A percentile compares a stretch with the other conserved stretches of the same genome.
Evolutionary conservation across 1,140 invertebrate genomes (phyloP).

Genomic region (Micrasema longulum): DNA sequence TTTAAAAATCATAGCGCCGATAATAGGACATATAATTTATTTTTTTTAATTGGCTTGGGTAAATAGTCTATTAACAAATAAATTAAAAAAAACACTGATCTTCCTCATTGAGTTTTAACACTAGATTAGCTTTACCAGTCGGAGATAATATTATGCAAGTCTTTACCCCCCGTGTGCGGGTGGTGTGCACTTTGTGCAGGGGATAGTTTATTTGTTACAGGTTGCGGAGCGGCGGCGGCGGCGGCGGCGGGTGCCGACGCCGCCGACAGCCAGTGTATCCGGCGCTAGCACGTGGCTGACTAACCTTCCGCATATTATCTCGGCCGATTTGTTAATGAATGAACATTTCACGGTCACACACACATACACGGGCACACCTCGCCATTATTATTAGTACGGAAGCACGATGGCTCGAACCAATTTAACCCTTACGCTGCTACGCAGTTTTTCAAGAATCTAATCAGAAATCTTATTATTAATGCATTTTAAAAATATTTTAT

Average conservation of each 20-base stretch:
- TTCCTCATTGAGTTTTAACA: too few relatives aligned
- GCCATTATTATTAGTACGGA: slow-evolving; percentile 10
- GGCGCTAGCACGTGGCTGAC: slow-evolving; percentile 17
- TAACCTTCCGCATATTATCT: slow-evolving; percentile 32
- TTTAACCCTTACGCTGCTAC: too few relatives aligned
- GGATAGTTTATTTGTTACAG: neutral
- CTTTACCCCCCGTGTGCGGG: neutral
- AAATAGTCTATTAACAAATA: too few relatives aligned
- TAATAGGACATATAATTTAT: too few relatives aligned
- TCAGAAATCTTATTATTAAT: too few relatives aligned
- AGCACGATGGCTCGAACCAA: slow-evolving; percentile 32
- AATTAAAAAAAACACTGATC: too few relatives aligned
- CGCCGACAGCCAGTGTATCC: neutral
- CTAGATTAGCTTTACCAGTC: too few relatives aligned
- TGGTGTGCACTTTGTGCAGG: neutral
- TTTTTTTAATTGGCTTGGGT: too few relatives aligned
- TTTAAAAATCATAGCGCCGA: too few relatives aligned
- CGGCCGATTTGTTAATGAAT: slow-evolving; percentile 40
- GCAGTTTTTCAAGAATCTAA: too few relatives aligned
- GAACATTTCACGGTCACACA: slow-evolving; percentile 38
- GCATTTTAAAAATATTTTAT: too few relatives aligned
- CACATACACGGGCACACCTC: slow-evolving; percentile 9
- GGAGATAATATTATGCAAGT: too few relatives aligned
- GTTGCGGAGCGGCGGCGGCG: neutral
- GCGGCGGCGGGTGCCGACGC: neutral